Conservation (phyloP, 2,113 vertebrate genomes). For the Apus apus region DNA sequence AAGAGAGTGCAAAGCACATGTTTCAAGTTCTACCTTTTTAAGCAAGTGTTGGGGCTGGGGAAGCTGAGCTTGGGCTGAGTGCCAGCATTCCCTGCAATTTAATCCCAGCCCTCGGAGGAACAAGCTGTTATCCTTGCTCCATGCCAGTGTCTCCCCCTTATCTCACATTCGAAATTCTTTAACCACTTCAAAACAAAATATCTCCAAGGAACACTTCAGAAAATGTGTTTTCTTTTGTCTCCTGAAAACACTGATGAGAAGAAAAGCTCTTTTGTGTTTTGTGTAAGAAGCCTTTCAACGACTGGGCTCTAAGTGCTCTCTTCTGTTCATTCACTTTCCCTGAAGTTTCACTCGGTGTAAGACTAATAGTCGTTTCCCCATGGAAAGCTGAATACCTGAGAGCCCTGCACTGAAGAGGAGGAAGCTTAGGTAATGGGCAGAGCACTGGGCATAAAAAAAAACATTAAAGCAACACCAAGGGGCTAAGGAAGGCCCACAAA, state of each 20-base stretch:
- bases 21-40: slow-evolving; percentile 66
- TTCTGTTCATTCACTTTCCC: slow-evolving; percentile 66
- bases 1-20: slow-evolving; percentile 46
- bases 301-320: slow-evolving; percentile 52
- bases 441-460: not conserved
- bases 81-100: slow-evolving; percentile 61
- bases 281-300: slow-evolving; percentile 47
- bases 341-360: not conserved
- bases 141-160: slow-evolving; percentile 61
- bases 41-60: not conserved
- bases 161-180: slow-evolving; percentile 59
- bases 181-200: slow-evolving; percentile 67
- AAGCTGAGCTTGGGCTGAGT: slow-evolving; percentile 30
- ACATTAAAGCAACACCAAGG: not conserved
- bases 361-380: slow-evolving; percentile 17
- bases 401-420: not conserved
- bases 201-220: slow-evolving; percentile 62
- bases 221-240: slow-evolving; percentile 73
- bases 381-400: not conserved
- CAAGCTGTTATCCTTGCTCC: slow-evolving; percentile 50
- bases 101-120: slow-evolving; percentile 55
- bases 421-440: not conserved
- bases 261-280: slow-evolving; percentile 58
- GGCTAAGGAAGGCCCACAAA: not conserved
- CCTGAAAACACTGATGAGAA: slow-evolving; percentile 59